Percentiles rank a stretch among this genome's conserved stretches.
phyloP scores from a whole-genome alignment of 2,797 vertebrate species.

The Intellagama lesueurii region DNA sequence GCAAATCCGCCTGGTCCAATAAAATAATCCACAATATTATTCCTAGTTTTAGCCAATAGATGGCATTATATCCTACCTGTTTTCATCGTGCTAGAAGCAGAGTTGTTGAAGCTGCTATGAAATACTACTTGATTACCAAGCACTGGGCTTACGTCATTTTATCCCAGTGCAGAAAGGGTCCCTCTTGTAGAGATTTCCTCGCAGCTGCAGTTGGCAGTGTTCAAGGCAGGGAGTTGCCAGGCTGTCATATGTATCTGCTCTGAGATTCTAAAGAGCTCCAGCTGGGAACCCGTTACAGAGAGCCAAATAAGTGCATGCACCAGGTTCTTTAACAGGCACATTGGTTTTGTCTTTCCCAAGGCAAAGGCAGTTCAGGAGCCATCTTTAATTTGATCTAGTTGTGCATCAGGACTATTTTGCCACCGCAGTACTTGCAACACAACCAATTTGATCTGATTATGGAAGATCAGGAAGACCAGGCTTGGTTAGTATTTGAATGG shows the following conservation, averaged over 20 bases:
- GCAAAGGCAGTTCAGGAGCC: neutral
- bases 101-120: neutral
- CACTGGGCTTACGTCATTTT: neutral
- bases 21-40: neutral
- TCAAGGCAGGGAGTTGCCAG: conserved; percentile 11
- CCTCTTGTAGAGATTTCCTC: conserved; percentile 27
- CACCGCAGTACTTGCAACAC: too few relatives aligned
- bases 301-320: neutral
- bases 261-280: neutral
- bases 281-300: neutral
- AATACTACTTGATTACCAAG: rapidly evolving
- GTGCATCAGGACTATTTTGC: neutral
- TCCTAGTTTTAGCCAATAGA: neutral
- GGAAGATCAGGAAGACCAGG: too few relatives aligned
- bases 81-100: neutral
- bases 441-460: too few relatives aligned
- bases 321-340: neutral
- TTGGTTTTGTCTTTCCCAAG: neutral
- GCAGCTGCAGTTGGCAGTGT: neutral
- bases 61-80: conserved; percentile 12
- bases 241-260: neutral
- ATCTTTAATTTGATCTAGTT: neutral
- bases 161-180: conserved; percentile 13
- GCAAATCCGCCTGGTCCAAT: neutral
- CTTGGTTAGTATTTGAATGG: too few relatives aligned